Base-by-base conservation (phyloP, 2,113 vertebrate genomes). In the Ahaetulla prasina region DNA sequence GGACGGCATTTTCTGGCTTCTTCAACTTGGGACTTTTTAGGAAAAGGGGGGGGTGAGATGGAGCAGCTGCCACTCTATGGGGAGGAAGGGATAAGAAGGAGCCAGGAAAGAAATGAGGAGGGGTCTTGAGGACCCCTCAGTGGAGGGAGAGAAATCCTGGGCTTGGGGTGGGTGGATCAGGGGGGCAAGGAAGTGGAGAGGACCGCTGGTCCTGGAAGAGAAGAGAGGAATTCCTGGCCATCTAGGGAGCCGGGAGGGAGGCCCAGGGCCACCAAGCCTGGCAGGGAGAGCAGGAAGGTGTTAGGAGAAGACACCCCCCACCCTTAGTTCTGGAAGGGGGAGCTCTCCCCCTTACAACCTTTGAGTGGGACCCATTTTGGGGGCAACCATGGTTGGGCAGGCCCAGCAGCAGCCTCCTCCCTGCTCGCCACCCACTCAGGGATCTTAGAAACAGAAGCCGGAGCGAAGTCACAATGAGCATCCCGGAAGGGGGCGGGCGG, bases 21-120 rank as follows among this genome's bases (percentile, higher is more conserved):
- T 92, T 54, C 88, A 52, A 30, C 68, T 50, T 54, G 60, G 88
- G 92, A 85, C 88, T 14, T 35, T 85, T 89, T 57, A 35, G 92
- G 88, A 10, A 89, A 43, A 57, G 22, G 11, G 11, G 68, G 63
- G 85, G 50, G 39, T 39, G 84, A 30, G 85, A 8, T 3, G 1
- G 25, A 27, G 16, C 8, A 0, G 23, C 14, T 12, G 12, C 39
- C n/a, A 8, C 43, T 23, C 2, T 23, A 3, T 0, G 11, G 23
- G 8, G 22, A 2, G 80, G 80, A 4, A 35, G 80, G 80, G 10
- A n/a, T 5, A 7, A 35, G 4, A 18, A 30, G 27, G 30, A 54
- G 30, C 30, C 6, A 22, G 50, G n/a, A 1, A 20, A 20, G 30
- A 39, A 55, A 1, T 11, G 35, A 7, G 27, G 10, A 6, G 50